Percentiles rank a stretch among this genome's conserved stretches.
phyloP scores from a whole-genome alignment of 1,140 invertebrate species.

The Chrysomallon squamiferum region DNA sequence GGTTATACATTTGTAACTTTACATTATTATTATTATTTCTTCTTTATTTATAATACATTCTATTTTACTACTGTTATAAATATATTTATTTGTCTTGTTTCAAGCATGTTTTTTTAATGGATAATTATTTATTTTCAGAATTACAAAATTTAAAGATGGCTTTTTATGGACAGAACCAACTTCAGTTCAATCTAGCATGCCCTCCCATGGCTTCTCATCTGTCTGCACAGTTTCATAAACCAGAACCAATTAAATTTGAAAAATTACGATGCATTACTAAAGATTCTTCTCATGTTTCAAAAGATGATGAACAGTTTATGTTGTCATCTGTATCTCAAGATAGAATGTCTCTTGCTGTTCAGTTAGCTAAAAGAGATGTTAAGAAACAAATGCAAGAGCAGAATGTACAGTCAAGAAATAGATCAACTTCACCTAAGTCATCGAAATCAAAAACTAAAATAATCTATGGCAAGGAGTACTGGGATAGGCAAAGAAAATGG shows the following conservation, averaged over 20 bases:
- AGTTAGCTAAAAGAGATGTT: slow-evolving; percentile 35
- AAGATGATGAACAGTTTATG: slow-evolving; percentile 2
- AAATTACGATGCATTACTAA: slow-evolving; percentile 5
- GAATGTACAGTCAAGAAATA: slow-evolving; percentile 4
- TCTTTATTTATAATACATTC: no score
- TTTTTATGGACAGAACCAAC: slow-evolving; percentile 28
- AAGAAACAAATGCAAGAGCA: slow-evolving; percentile 27
- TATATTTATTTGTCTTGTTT: no score
- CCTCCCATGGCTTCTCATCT: slow-evolving; percentile 30
- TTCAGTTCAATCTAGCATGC: slow-evolving; percentile 44
- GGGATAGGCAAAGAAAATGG: slow-evolving; percentile 15
- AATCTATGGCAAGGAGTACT: slow-evolving; percentile 21
- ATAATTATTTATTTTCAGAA: no score
- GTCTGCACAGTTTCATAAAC: slow-evolving; percentile 24
- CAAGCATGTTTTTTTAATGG: no score
- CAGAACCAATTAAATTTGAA: slow-evolving; percentile 34
- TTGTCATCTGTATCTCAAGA: slow-evolving; percentile 31
- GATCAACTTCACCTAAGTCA: slow-evolving; percentile 16
- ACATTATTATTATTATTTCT: no score
- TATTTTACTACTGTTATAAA: no score
- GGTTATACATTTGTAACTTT: no score
- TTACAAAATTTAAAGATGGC: no score
- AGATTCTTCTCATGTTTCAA: slow-evolving; percentile 2
- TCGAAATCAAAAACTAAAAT: not conserved
- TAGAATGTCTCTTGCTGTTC: slow-evolving; percentile 29